Base-by-base conservation (phyloP, 2,797 vertebrate genomes). In the Sebastes hubbsi region DNA sequence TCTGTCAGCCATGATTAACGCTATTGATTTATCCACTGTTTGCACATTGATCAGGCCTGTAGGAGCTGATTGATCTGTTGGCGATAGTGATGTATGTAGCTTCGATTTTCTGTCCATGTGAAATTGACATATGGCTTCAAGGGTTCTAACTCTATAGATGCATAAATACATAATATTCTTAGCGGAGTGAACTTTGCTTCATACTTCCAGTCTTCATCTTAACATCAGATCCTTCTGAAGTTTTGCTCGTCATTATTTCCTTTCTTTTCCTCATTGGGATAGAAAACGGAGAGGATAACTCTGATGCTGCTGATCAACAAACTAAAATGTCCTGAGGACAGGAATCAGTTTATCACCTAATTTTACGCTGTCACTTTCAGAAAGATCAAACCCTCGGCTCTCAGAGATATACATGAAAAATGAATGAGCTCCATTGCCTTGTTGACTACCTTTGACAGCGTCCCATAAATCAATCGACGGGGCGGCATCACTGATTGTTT, bases 391-490 rank as follows among this genome's bases (percentile, higher is more conserved):
- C 66, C 38, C 62, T 27, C 9, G 5, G 56, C 77, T 81, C 64
- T 82, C 73, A 70, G 73, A 25, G 69, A 83, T 78, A 72, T 20
- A 38, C 73, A 78, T 88, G 80, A 88, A 87, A 92, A 88, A 91
- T 89, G 74, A 87, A 87, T 69, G 87, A 78, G 81, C 79, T 72
- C n/a, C 61, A 49, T 78, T 34, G 77, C 72, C 75, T 82, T 74
- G 82, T 83, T 85, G 87, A 88, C 86, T 78, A 77, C 78, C 58
- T 75, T 63, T 89, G 87, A 89, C 80, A 80, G 82, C 59, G 10
- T 42, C 88, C 82, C 88, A 92, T 90, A 84, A 91, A 92, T 93
- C 88, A 93, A 59, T 88, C 72, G 14, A 34, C 16, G 5, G 12
- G 83, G 66, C 24, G 29, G 60, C 30, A 2, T 46, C 36, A 20